Percentiles rank a stretch among this genome's conserved stretches.
Evolutionary conservation across 2,888 invertebrate species (phyloP).

Genomic region (Boloria euphrosyne): DNA sequence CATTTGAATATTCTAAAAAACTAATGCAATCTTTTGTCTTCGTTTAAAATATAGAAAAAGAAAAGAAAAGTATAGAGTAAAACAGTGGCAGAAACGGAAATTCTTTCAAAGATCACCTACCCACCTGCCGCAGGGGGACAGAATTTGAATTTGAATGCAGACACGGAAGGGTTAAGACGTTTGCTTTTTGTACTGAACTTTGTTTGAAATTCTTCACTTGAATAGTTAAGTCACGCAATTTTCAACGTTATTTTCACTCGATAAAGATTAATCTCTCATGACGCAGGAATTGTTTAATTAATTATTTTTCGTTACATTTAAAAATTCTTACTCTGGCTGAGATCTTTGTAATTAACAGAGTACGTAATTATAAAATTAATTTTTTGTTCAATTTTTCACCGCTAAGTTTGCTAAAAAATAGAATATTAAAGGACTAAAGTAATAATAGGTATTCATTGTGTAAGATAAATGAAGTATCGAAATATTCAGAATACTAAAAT

Average conservation of each 20-base stretch:
- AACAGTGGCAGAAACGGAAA: constrained; percentile 62
- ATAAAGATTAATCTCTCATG: constrained; percentile 20
- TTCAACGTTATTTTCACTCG: constrained; percentile 40
- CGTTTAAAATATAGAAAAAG: constrained; percentile 31
- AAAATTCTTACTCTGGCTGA: constrained; percentile 10
- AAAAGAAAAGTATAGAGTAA: constrained; percentile 46
- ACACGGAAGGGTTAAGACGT: constrained; percentile 68
- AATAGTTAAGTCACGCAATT: constrained; percentile 40
- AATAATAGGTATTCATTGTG: no score
- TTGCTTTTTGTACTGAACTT: constrained; percentile 47
- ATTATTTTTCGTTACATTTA: constrained; percentile 25
- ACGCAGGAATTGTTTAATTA: constrained; percentile 11
- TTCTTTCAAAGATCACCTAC: constrained; percentile 61
- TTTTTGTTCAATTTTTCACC: constrained; percentile 12
- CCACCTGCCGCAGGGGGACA: constrained; percentile 70
- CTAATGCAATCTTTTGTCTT: constrained; percentile 38
- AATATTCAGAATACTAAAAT: no score
- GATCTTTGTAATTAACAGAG: constrained; percentile 9
- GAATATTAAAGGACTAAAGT: no score
- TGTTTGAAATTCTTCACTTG: constrained; percentile 28
- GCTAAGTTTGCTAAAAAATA: constrained; percentile 2
- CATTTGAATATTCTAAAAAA: constrained; percentile 24
- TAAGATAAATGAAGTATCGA: no score
- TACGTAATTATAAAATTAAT: constrained; percentile 1
- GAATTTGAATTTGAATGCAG: constrained; percentile 70